Base-by-base conservation (phyloP, 30 jellyfish, hydroid and myxozoan genomes). In the Hydra vulgaris region DNA sequence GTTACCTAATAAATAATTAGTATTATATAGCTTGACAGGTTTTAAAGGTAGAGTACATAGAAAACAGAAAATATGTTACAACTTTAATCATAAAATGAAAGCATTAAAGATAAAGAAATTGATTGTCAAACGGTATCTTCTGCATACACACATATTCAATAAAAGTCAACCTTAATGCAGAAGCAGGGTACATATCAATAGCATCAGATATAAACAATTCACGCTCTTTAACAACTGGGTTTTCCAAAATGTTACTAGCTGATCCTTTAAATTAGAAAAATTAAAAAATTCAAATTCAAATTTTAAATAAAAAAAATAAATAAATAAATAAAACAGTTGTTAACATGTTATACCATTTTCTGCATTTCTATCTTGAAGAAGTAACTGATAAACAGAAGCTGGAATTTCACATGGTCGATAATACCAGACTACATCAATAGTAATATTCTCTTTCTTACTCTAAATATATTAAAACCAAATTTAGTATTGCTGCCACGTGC, bases 351-450 rank as follows among this genome's bases (percentile, higher is more conserved):
- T 83, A 92, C 98, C 99, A 74, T 87, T 87, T 74, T 93, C 99
- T 21, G 96, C 87, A 81, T 84, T 93, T 76, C 99, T 69, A 85
- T 93, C 99, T 78, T 93, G 99, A 26, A 93, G 83, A 79, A 93
- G 81, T 26, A 93, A 94, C 78, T 93, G 99, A 40, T 93, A 93
- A 0, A 93, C 99, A n/a, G 99, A 87, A 0, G 96, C 70, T 66
- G 99, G 99, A 7, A 93, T 95, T 85, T 93, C 99, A 77, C 99
- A 93, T 19, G 99, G 99, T 18, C 99, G 95, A 76, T 93, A 93
- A 74, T 82, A 93, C 99, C 99, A 93, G 40, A 94, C 89, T 74
- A 93, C 99, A 81, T 93, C 94, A 66, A 93, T 95, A 66, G 94
- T 88, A 25, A 93, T 89, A 69, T 82, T 88, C 22, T 93, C 99